Evolutionary conservation across 2,888 invertebrate genomes (phyloP), one percentile per base, ranked within the genome.

Genomic region (Drosophila austrosaltans): DNA sequence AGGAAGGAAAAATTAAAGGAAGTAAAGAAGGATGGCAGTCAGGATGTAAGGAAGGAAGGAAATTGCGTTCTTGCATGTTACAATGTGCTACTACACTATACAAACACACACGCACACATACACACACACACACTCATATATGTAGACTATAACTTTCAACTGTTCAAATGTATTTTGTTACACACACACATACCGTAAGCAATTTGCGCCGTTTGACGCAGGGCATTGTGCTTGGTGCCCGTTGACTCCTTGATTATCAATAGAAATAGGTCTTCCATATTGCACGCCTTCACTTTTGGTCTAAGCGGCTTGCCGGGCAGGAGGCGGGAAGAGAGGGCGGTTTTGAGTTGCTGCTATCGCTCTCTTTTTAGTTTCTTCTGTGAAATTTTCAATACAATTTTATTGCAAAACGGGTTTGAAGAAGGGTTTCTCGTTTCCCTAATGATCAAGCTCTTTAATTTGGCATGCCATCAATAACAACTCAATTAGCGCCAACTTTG

Each of bases 211-310:
- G 96, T 94, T 93, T 96, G 96, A 90, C 96, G 95, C 82, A 98
- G 93, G 79, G 94, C 94, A 68, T 94, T 93, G 75, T 92, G 90
- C 93, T 97, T 98, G 32, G 96, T 95, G 85, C 96, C 96, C 61
- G 95, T 95, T 72, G 97, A 96, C 93, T 98, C 98, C 93, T 96
- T 97, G 82, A 96, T 95, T 89, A 98, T 95, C 92, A 96, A 96
- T 91, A 95, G 94, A 78, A 98, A 93, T 86, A 98, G 93, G 92
- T 97, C 97, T 94, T 98, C 98, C 97, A 98, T 97, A 76, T 81
- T 87, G 77, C 40, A 57, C 48, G 48, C 48, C 48, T 48, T 48
- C 48, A 16, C 8, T 22, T 1, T 10, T 48, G 22, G 8, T 20
- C 8, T 48, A 20, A 25, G 48, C 22, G 44, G 10, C 39, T 12